phyloP scores from a whole-genome alignment of 2,113 vertebrate species.

The Egretta garzetta region DNA sequence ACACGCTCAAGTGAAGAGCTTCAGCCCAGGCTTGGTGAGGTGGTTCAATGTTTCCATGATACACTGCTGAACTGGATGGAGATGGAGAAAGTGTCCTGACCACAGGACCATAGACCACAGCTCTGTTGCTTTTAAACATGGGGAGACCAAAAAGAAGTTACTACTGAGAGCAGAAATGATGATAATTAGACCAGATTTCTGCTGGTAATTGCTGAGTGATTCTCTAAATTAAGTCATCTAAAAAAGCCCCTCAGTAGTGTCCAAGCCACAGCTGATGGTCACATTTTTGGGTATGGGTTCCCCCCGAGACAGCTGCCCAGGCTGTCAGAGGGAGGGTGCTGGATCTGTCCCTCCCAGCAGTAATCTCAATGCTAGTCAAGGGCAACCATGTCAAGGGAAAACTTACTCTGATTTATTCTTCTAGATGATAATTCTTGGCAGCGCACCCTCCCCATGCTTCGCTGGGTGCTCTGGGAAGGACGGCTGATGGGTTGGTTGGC shows the following conservation, averaged over 20 bases:
- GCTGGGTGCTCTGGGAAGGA: background rate
- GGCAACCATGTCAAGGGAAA: rapidly evolving
- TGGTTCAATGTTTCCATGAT: background rate
- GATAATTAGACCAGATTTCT: background rate
- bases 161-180: background rate
- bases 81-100: background rate
- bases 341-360: background rate
- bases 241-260: background rate
- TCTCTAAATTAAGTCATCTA: background rate
- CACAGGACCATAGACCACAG: background rate
- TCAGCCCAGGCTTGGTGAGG: background rate
- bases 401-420: background rate
- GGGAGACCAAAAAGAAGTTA: background rate
- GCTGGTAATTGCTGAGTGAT: background rate
- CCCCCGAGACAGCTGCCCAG: background rate
- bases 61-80: background rate
- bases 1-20: background rate
- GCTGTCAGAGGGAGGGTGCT: background rate
- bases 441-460: rapidly evolving
- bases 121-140: background rate
- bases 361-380: rapidly evolving
- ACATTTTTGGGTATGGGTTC: background rate
- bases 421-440: background rate
- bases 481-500: rapidly evolving
- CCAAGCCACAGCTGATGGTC: background rate